Percentiles rank a stretch among this genome's conserved stretches.
These are phyloP conservation scores for Tokudaia tokunoshimensis DNA, from an alignment of 2,797 vertebrate genomes.

Conservation along the genomic window DNA sequence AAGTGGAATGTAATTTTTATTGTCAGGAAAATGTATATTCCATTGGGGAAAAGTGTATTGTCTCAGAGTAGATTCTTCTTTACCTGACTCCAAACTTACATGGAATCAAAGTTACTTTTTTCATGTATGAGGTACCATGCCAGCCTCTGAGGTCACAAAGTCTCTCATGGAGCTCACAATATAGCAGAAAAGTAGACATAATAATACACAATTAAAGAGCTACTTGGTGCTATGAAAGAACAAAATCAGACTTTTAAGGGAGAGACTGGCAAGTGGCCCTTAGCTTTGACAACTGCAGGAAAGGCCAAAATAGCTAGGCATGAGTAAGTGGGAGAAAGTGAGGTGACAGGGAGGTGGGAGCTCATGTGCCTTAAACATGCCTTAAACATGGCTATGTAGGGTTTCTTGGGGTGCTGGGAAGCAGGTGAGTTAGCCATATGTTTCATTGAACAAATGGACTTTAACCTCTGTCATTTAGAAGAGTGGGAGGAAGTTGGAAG, in stretches of 20 bases:
- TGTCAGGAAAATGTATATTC: slow-evolving; percentile 56
- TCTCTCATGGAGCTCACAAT: not conserved
- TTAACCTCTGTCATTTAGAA: not conserved
- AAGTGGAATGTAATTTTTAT: slow-evolving; percentile 19
- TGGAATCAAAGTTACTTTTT: slow-evolving; percentile 15
- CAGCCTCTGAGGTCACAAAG: not conserved
- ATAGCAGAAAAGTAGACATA: not conserved
- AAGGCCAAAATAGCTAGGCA: not conserved
- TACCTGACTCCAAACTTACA: not conserved
- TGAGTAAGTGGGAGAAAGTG: not conserved
- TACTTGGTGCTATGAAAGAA: slow-evolving; percentile 47
- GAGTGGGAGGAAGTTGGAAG: not conserved
- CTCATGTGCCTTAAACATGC: not conserved
- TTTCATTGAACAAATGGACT: not conserved
- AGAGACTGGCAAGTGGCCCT: not conserved
- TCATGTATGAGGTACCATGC: not conserved
- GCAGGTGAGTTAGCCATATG: not conserved
- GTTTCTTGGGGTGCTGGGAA: not conserved
- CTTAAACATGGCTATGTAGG: not conserved
- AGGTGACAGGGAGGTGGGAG: not conserved
- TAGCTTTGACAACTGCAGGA: slow-evolving; percentile 19
- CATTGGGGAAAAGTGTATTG: not conserved
- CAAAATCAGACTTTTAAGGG: slow-evolving; percentile 33
- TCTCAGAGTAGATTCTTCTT: not conserved
- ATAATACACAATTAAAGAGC: slow-evolving; percentile 12